Evolutionary conservation across 1,140 invertebrate species (phyloP), one percentile per base, ranked within the genome.

Genomic region (Maconellicoccus hirsutus): DNA sequence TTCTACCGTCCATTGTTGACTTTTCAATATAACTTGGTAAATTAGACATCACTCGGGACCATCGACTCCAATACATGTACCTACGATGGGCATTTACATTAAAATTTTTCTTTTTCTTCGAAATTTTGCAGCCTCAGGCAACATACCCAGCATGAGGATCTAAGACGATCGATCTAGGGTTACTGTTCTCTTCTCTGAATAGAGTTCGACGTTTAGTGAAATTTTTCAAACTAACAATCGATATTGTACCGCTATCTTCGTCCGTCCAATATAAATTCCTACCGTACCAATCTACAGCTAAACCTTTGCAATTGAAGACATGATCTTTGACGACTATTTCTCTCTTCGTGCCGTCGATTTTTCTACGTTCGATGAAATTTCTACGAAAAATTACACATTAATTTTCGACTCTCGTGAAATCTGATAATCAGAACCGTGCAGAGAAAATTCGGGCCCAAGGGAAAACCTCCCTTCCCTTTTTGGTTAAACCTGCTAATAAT

Each of bases 261-360:
- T 90, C 89, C 59, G 88, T 87, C 89, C 90, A 94, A 80, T 92
- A 95, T 29, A 94, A 75, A 78, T 93, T 92, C 33, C 85, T 81
- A 59, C 85, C 84, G 76, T 91, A 84, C 88, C 88, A 91, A 79
- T 94, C 91, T 39, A 91, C 82, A 52, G 89, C 87, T 39, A 91
- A 76, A 42, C 89, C 86, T 79, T 87, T 84, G 79, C 85, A 86
- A 75, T 82, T 85, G 74, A 82, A 79, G 3, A 84, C 72, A 19
- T 79, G 81, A 73, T 78, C 76, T 39, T 79, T 79, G 22, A 83
- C 75, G 29, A 80, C 78, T 10, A 77, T 75, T 74, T 82, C 79
- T 66, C 76, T 76, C 21, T 75, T 75, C 4, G 73, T 75, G 14
- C 78, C 78, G 73, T 80, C 78, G 16, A 83, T 71, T 71, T 79